phyloP scores from a whole-genome alignment of 2,113 vertebrate species.

The Rousettus leschenaultii region DNA sequence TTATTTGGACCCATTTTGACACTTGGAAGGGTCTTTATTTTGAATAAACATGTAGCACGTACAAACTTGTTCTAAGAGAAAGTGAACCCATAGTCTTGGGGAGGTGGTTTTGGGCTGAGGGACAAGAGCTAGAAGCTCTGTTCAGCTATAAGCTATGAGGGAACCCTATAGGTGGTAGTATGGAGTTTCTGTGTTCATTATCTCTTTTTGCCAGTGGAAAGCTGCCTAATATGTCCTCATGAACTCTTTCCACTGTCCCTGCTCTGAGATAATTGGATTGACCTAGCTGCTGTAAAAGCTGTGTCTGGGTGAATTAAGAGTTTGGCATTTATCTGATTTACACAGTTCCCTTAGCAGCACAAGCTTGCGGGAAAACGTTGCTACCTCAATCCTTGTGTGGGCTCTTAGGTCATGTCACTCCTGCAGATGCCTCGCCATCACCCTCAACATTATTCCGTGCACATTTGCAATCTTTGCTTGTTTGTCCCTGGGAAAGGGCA shows the following conservation, averaged over 20 bases:
- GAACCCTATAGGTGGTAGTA: neutral
- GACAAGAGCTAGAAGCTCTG: neutral
- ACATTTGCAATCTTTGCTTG: neutral
- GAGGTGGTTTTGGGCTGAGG: neutral
- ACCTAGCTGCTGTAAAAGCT: constrained; percentile 22
- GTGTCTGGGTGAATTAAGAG: constrained; percentile 36
- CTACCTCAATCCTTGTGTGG: neutral
- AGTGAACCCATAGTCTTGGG: neutral
- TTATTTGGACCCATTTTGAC: neutral
- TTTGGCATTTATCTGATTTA: constrained; percentile 55
- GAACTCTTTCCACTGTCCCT: neutral
- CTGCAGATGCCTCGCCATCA: no score
- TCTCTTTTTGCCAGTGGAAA: constrained; percentile 1
- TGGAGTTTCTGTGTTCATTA: neutral
- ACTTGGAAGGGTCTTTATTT: neutral
- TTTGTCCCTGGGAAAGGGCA: neutral
- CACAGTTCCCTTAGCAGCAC: neutral
- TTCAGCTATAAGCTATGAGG: neutral
- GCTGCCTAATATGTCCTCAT: neutral
- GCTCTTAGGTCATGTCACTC: neutral
- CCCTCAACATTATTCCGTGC: neutral
- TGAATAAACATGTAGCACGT: neutral
- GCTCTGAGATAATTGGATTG: constrained; percentile 62
- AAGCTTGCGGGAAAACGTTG: neutral
- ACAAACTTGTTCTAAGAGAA: neutral